Evolutionary conservation across 2,113 vertebrate genomes (phyloP), one percentile per base, ranked within the genome.

Genomic region (Tachycineta bicolor): DNA sequence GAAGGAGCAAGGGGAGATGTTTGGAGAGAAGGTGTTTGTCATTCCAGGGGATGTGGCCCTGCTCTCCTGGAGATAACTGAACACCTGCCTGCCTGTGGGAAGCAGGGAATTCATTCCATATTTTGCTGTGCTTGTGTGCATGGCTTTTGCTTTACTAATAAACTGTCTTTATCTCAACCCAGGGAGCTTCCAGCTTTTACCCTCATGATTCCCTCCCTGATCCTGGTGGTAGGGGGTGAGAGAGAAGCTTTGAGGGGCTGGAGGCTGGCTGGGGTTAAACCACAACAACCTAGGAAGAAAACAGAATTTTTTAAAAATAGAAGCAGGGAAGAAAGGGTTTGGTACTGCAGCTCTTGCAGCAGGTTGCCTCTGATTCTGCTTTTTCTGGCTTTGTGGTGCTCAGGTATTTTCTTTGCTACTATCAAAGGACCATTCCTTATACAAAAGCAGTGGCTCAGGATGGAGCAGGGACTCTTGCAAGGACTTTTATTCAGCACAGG

Each of bases 401-500:
- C 52, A 64, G 84, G 46, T 37, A 28, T 93, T 96, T 96, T 71
- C 94, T 94, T 84, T 90, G 62, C 37, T 52, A 2, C 62, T 91
- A 64, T 93, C 92, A 95, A 91, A 95, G 77, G 33, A 79, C 28
- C 47, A 70, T 63, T 47, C 78, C 41, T 82, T 64, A 31, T 6
- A 93, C 44, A 91, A 91, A 97, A 91, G 74, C 52, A 25, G n/a
- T 50, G 18, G 44, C 84, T 91, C 81, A 68, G 92, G 70, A 49
- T 87, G 62, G 74, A 93, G 70, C 4, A 4, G 76, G 37, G 22
- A 82, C 68, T 63, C 89, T 81, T 77, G 59, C 80, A 89, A 89
- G 67, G 74, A 76, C 84, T 94, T 93, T 94, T 41, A 93, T 94
- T 24, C 74, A 85, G 49, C 90, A 79, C 82, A 94, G 84, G 75